Evolutionary conservation across 2,113 vertebrate species (phyloP).

Genomic region (Oryzias curvinotus): DNA sequence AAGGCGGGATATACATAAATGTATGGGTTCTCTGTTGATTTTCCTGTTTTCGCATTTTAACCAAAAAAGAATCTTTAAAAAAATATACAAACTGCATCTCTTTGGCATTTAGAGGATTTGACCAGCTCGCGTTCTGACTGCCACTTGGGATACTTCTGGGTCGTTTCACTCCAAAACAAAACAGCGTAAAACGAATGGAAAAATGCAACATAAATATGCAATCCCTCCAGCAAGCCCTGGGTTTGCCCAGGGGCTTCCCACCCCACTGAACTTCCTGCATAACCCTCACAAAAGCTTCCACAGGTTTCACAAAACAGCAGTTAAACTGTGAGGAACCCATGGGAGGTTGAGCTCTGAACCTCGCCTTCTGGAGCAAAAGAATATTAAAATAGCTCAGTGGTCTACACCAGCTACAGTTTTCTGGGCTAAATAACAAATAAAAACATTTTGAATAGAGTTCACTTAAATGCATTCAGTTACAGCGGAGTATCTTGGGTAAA

Average conservation of each 20-base stretch:
- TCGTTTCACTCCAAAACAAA: neutral
- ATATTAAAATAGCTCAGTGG: too few relatives aligned
- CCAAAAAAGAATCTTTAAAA: neutral
- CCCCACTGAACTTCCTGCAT: constrained; percentile 15
- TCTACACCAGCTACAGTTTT: too few relatives aligned
- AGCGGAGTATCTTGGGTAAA: too few relatives aligned
- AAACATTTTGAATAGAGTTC: too few relatives aligned
- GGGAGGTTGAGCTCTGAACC: constrained; percentile 9
- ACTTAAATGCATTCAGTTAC: too few relatives aligned
- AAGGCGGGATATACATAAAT: neutral
- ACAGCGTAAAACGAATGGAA: neutral
- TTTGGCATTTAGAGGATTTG: neutral
- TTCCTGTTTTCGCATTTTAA: neutral
- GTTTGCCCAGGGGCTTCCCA: constrained; percentile 26
- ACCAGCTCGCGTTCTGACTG: neutral
- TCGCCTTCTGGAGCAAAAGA: neutral
- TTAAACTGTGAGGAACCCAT: constrained; percentile 6
- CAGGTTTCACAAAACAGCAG: constrained; percentile 9
- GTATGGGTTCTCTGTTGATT: neutral
- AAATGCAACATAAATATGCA: constrained; percentile 11
- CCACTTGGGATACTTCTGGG: neutral
- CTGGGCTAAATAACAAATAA: too few relatives aligned
- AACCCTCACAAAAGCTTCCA: constrained; percentile 7
- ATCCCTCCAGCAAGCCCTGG: constrained; percentile 25
- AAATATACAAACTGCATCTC: too few relatives aligned